Base-by-base conservation (phyloP, 64 coral and sea anemone genomes). In the Pocillopora verrucosa region DNA sequence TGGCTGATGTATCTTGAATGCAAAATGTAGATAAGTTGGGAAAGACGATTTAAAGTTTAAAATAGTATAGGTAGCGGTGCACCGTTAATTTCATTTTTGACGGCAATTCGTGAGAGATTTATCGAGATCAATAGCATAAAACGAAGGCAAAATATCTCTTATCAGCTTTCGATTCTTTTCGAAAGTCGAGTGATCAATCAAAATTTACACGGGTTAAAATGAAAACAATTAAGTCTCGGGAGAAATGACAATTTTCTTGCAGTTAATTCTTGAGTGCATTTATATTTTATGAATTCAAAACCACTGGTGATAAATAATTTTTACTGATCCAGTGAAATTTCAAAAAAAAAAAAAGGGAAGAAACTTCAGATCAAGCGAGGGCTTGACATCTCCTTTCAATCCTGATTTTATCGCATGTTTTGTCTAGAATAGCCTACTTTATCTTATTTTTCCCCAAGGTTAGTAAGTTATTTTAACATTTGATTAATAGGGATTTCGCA, bases 211-310 rank as follows among this genome's bases (percentile, higher is more conserved):
- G n/a, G n/a, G 22, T 7, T 51, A 51, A 51, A 70, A 70, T 70
- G 25, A 70, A 69, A 70, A 70, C 67, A 30, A 70, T 70, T 51
- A 51, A 51, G 41, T 51, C 41, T 7, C 7, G 7, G 67, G 4
- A 25, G 22, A 70, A 51, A 77, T 51, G 16, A 56, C 38, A 77
- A 77, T 37, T 56, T 77, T 37, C 36, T 19, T 17, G 19, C 17
- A 22, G 19, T 77, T 77, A 45, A n/a, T 45, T 56, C 36, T 77
- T 22, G 16, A 56, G 75, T 15, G 20, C 75, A 58, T 77, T 51
- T 56, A 57, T 77, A 77, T 77, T 77, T 77, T 77, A 77, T 77
- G 56, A 77, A 16, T 45, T 56, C 6, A 56, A 77, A 77, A 57
- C 75, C 75, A 57, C 75, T 51, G 16, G 75, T 20, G 16, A 56